Base-by-base conservation (phyloP, 2,888 invertebrate genomes). In the Temnothorax ravouxi region DNA sequence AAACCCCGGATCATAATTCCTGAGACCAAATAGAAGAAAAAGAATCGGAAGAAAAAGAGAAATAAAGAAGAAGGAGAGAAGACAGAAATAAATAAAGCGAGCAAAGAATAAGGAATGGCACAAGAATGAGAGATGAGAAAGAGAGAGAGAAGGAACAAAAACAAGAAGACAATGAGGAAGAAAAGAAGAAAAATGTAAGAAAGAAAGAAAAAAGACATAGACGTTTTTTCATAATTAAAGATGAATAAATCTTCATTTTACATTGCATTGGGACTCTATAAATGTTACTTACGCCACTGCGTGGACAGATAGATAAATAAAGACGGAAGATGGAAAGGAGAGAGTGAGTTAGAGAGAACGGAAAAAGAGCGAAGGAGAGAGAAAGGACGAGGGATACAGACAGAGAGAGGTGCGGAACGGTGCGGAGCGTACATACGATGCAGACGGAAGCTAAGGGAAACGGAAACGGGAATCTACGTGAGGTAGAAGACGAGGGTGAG, bases 381-480 rank as follows among this genome's bases (percentile, higher is more conserved):
- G 61, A 18, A 47, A 52, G n/a, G 15, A 25, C 59, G 29, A 67
- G 67, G 25, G 67, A 50, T 79, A 52, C 6, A 80, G 83, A 80
- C 41, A 18, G 25, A 41, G 29, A 71, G 82, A 25, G 21, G 9
- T 29, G 59, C 62, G 50, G 71, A 54, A 50, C 61, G 38, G 8
- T 54, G 69, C 25, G 54, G 62, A 47, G 52, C 82, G 38, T 50
- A n/a, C n/a, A n/a, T n/a, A 25, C 47, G 34, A 59, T 38, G 59
- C 61, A 83, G 67, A 81, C 50, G 67, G 82, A 72, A 80, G 72
- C 72, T 72, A 59, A 50, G 72, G n/a, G 59, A 72, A 80, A 79
- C 79, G 71, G 71, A 79, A 79, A 79, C 47, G 38, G 59, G 59
- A 79, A 80, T 80, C 79, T 80, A 80, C 50, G 34, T 50, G 47